These are phyloP conservation scores for Abrostola tripartita DNA, from an alignment of 2,888 invertebrate species.

Conservation along the genomic window DNA sequence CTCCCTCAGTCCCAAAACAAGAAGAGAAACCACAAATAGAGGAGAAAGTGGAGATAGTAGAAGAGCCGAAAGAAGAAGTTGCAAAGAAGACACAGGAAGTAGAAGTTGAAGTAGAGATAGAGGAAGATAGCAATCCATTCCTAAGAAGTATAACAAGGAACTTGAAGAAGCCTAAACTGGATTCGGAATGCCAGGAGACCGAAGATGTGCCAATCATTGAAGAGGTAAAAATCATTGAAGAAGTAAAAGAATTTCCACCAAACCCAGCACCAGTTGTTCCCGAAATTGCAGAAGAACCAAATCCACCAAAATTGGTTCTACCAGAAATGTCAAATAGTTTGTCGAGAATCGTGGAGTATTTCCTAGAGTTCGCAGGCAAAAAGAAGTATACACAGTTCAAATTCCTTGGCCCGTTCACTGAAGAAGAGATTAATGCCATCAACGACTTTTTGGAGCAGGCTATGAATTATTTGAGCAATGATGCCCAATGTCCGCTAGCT, in stretches of 20 bases:
- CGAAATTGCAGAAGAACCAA: neutral
- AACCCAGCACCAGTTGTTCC: neutral
- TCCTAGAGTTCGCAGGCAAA: conserved; percentile 61
- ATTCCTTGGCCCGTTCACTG: conserved; percentile 68
- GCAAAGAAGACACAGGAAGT: conserved; percentile 27
- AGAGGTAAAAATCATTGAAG: neutral
- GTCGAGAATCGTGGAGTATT: conserved; percentile 62
- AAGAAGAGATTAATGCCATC: conserved; percentile 57
- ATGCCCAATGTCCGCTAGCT: conserved; percentile 29
- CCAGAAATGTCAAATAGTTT: conserved; percentile 30
- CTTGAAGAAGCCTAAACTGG: conserved; percentile 38
- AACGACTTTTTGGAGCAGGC: conserved; percentile 61
- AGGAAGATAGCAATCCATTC: conserved; percentile 66
- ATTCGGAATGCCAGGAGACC: conserved; percentile 30
- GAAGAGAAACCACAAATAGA: neutral
- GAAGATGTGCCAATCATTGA: neutral
- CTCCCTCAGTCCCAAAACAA: neutral
- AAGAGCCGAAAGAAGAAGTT: conserved; percentile 19
- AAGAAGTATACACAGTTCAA: conserved; percentile 64
- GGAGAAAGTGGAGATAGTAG: conserved; percentile 12
- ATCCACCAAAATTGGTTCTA: neutral
- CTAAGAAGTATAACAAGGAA: conserved; percentile 63
- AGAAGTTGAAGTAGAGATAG: conserved; percentile 41
- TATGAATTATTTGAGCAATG: conserved; percentile 37
- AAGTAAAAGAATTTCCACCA: neutral